Base-by-base conservation (phyloP, 2,888 invertebrate genomes). In the Drosophila yooni region DNA sequence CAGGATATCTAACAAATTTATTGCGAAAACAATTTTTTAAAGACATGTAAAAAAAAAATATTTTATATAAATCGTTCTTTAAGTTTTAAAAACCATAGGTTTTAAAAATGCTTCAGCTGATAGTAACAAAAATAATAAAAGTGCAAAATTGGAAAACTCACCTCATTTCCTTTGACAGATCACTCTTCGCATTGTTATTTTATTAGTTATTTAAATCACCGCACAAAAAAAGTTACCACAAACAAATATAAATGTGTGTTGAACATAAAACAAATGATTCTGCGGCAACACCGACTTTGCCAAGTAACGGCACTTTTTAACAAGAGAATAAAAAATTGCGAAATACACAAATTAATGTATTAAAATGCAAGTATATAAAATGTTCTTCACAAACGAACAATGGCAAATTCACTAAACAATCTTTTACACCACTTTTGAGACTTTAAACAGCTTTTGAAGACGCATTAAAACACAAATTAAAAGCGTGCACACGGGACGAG, bases 251-350 rank as follows among this genome's bases (percentile, higher is more conserved):
- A 7, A 10, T 36, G 25, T 51, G 29, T 11, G 11, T 18, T 11
- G 18, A 25, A 36, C 34, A 21, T 15, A 6, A 6, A 21, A 43
- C 0, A 10, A 43, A 43, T 40, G 40, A 8, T 21, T 46, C 13
- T 3, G 18, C 3, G 68, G 62, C 56, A 63, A 53, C 60, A 36
- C 53, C 57, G 54, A 10, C 40, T 13, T 21, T 10, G 25, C 0
- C 46, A 64, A 69, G 65, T 78, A 81, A 70, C 75, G 71, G 71
- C 57, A 54, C 72, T 68, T 80, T 58, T 21, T 7, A 31, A 38
- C n/a, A 50, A 10, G 10, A 48, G 38, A 34, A 33, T 29, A 43
- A 51, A 33, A 43, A 46, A 64, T 21, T 4, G 4, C 4, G 6
- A 18, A 38, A 54, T n/a, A 38, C 52, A 65, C 33, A 64, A 51